Base-by-base conservation (phyloP, 2,888 invertebrate species). In the Drosophila peninsularis region DNA sequence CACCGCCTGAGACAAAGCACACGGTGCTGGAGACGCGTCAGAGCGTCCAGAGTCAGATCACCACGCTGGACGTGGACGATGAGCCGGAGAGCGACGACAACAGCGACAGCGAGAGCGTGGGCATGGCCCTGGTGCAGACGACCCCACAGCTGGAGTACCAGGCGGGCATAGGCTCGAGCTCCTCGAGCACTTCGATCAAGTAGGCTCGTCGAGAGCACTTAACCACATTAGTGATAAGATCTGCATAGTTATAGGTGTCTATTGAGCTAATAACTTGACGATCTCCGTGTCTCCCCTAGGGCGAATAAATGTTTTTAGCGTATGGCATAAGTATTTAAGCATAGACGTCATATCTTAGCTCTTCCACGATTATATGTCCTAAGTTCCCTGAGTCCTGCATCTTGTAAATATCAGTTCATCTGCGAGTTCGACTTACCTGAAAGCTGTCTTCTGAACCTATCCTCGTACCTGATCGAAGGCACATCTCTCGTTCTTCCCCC, bases 11-110 rank as follows among this genome's bases (percentile, higher is more conserved):
- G 27, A 39, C 37, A n/a, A 68, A 60, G 17, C 90, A 90, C 78
- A 69, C 75, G 9, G 71, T 75, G 11, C 70, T 90, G 41, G 86
- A 85, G 62, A 57, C 85, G 77, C 85, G 89, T 2, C 89, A 88
- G 53, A 90, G 90, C 34, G 83, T 80, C 39, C 80, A 85, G 53
- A 90, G 89, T 54, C 89, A 91, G 67, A 86, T 90, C 39, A 90
- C 90, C 17, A 90, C 90, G 0, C 72, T 90, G 54, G 90, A 90
- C 76, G 82, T 85, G 55, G 90, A 88, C 44, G 90, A 90, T 77
- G 82, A 84, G 53, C 70, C 45, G 37, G 49, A 73, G n/a, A 74
- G 60, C 34, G 75, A 78, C 11, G 68, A 53, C 30, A 68, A 74
- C 19, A 41, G 13, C 19, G 39, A 70, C 24, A 77, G 82, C 49